phyloP scores from a whole-genome alignment of 2,113 vertebrate genomes.

The Phrynosoma blainvillii region DNA sequence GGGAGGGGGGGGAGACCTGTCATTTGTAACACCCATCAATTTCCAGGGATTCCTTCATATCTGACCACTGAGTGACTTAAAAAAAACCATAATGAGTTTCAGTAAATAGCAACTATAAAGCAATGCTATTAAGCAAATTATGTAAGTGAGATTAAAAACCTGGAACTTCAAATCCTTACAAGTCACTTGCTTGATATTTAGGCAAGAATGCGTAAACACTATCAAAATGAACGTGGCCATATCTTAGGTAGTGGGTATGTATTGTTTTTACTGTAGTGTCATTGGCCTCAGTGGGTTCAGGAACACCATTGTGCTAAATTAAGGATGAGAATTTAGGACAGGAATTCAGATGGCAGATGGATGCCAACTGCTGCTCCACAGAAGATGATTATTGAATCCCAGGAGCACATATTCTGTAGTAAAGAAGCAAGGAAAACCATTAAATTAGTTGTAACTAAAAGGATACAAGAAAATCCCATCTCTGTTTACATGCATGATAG shows the following conservation, averaged over 20 bases:
- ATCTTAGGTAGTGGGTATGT: background rate
- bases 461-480: constrained; percentile 42
- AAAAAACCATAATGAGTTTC: background rate
- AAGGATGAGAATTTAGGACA: background rate
- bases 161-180: background rate
- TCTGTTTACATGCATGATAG: constrained; percentile 26
- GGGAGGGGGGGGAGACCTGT: background rate
- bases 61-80: background rate
- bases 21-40: background rate
- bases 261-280: background rate
- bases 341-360: background rate
- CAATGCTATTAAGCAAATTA: constrained; percentile 23
- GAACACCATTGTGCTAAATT: background rate
- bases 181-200: background rate
- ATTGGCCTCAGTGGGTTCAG: background rate
- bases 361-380: background rate
- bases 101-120: background rate
- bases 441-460: constrained; percentile 31
- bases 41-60: background rate
- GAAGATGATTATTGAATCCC: constrained; percentile 17
- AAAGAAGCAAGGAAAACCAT: constrained; percentile 20
- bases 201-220: background rate
- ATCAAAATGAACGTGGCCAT: background rate
- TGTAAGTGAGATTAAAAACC: constrained; percentile 25
- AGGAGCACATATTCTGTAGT: constrained; percentile 1